Evolutionary conservation across 1,140 invertebrate species (phyloP), one percentile per base, ranked within the genome.

Genomic region (Macrocentrus cingulum): DNA sequence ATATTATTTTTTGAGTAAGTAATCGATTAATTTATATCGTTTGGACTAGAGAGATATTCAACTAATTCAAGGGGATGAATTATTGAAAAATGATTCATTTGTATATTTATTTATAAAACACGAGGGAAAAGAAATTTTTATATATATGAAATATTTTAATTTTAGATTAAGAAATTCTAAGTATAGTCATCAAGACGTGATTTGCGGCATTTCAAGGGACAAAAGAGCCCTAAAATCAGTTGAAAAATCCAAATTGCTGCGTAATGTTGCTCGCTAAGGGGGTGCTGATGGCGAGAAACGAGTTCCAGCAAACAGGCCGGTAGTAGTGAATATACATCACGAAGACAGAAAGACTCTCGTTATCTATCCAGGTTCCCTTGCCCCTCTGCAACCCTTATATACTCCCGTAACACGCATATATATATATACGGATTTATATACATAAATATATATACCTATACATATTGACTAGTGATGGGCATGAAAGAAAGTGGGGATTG

Each of bases 151-250:
- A n/a, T n/a, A n/a, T n/a, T n/a, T n/a, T n/a, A n/a, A n/a, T n/a
- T n/a, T n/a, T n/a, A n/a, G n/a, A n/a, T n/a, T n/a, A n/a, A n/a
- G n/a, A n/a, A n/a, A n/a, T n/a, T n/a, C n/a, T n/a, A n/a, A n/a
- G n/a, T n/a, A n/a, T n/a, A n/a, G n/a, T n/a, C n/a, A 41, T 29
- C 56, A 60, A 60, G 56, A n/a, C 25, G 54, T 64, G 60, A 56
- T 34, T 54, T 15, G 13, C 15, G 23, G 25, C 45, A 39, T 52
- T 11, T 34, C 19, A 13, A 50, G 22, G 8, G 18, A 15, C n/a
- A 11, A 20, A 11, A 23, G 23, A n/a, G 3, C 8, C 16, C 2
- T 11, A 19, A 44, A 44, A 44, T 18, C 44, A 5, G 44, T 45
- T 45, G 42, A 44, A 19, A 15, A 44, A 44, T 49, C 1, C 6